Conservation (phyloP, 2,113 vertebrate genomes). For the Todiramphus saurophagus region DNA sequence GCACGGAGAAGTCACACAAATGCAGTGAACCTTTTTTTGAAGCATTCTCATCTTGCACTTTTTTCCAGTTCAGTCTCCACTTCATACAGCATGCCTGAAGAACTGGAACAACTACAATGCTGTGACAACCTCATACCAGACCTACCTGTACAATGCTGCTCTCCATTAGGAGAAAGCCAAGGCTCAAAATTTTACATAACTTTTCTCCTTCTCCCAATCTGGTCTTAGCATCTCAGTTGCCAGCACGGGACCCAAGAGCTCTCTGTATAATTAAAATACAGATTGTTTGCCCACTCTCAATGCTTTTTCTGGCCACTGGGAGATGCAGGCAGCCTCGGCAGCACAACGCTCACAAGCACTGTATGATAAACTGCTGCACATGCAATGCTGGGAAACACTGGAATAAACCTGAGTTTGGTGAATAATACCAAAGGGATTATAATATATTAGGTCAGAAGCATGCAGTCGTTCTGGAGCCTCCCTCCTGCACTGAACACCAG, state of each 20-base stretch:
- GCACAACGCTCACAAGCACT: not conserved
- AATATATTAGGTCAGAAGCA: not conserved
- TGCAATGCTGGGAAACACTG: not conserved
- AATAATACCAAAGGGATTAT: not conserved
- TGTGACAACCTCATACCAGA: not conserved
- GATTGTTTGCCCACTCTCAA: accelerated
- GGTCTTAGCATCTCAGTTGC: not conserved
- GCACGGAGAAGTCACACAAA: not conserved
- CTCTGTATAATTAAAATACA: not conserved
- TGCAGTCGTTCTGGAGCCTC: not conserved
- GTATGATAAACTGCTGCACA: not conserved
- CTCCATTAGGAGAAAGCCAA: not conserved
- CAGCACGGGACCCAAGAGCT: not conserved
- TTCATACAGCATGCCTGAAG: not conserved
- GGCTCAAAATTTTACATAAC: not conserved
- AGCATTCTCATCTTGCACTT: not conserved
- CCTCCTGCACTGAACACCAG: not conserved
- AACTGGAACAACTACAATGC: not conserved
- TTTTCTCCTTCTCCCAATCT: not conserved
- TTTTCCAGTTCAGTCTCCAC: not conserved
- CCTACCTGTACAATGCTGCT: not conserved
- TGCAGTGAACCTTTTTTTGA: accelerated
- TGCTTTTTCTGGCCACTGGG: not conserved
- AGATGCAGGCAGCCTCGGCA: not conserved
- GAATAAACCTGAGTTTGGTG: not conserved